A percentile compares a stretch with the other conserved stretches of the same genome.
Evolutionary conservation across 2,113 vertebrate species (phyloP).

Genomic region (Oryzias javanicus): DNA sequence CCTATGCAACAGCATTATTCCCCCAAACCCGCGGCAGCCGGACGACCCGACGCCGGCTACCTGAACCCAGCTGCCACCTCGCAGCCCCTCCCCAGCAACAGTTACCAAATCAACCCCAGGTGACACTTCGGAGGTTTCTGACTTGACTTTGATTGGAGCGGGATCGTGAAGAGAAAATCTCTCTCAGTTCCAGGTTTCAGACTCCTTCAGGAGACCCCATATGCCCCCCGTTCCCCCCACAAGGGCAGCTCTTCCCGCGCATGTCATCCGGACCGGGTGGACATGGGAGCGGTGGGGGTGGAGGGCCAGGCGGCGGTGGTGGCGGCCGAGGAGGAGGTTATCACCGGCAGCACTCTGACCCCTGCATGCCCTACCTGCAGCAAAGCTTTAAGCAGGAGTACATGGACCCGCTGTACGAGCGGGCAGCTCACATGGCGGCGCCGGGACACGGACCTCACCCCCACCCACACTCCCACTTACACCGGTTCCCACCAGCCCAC

Average conservation of each 20-base stretch:
- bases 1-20: conserved; percentile 84
- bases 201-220: conserved; percentile 79
- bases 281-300: conserved; percentile 37
- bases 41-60: conserved; percentile 83
- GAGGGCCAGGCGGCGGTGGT: conserved; percentile 44
- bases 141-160: neutral
- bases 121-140: conserved; percentile 3
- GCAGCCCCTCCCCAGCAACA: conserved; percentile 80
- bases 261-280: conserved; percentile 74
- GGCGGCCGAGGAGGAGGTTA: conserved; percentile 56
- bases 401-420: conserved; percentile 84
- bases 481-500: conserved; percentile 81
- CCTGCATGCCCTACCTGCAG: conserved; percentile 83
- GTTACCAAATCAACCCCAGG: conserved; percentile 78
- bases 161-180: neutral
- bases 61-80: conserved; percentile 79
- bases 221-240: conserved; percentile 81
- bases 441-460: conserved; percentile 41
- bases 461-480: conserved; percentile 62
- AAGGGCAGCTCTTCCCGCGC: conserved; percentile 78
- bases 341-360: conserved; percentile 83
- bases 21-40: conserved; percentile 74
- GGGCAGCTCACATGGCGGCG: conserved; percentile 68
- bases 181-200: conserved; percentile 81
- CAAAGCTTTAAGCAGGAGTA: conserved; percentile 95